Percentiles rank a stretch among this genome's conserved stretches.
Evolutionary conservation across 2,888 invertebrate genomes (phyloP).

Genomic region (Hylaea fasciaria): DNA sequence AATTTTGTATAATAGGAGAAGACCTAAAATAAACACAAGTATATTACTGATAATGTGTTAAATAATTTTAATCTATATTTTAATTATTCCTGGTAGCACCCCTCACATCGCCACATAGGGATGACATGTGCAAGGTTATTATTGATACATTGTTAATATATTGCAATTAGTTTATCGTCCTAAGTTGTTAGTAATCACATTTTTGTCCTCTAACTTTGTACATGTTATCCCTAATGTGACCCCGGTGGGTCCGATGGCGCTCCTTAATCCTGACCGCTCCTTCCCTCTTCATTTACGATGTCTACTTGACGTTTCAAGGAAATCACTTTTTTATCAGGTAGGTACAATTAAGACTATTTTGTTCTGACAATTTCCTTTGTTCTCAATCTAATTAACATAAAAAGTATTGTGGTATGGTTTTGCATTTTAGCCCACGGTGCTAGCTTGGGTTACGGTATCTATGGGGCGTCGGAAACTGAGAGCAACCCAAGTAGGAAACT

Average conservation of each 20-base stretch:
- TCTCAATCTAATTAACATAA: constrained; percentile 11
- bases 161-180: constrained; percentile 22
- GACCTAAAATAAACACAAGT: constrained; percentile 85
- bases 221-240: constrained; percentile 77
- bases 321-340: constrained; percentile 23
- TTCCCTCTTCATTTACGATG: constrained; percentile 47
- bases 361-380: constrained; percentile 10
- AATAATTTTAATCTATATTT: constrained; percentile 80
- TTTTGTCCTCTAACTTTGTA: constrained; percentile 54
- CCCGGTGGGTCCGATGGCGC: constrained; percentile 66
- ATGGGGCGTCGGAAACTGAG: constrained; percentile 76
- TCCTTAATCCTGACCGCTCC: constrained; percentile 61
- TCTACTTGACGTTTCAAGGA: constrained; percentile 2
- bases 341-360: constrained; percentile 15
- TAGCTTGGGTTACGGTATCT: constrained; percentile 85
- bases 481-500: constrained; percentile 69
- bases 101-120: constrained; percentile 83
- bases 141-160: constrained; percentile 28
- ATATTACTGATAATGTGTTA: constrained; percentile 84
- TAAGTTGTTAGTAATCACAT: constrained; percentile 10
- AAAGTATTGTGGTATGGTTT: constrained; percentile 31
- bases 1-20: constrained; percentile 85
- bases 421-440: constrained; percentile 81
- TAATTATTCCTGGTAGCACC: constrained; percentile 86
- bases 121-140: constrained; percentile 78